phyloP scores from a whole-genome alignment of 2,113 vertebrate genomes.

The Pseudorhombus dupliciocellatus region DNA sequence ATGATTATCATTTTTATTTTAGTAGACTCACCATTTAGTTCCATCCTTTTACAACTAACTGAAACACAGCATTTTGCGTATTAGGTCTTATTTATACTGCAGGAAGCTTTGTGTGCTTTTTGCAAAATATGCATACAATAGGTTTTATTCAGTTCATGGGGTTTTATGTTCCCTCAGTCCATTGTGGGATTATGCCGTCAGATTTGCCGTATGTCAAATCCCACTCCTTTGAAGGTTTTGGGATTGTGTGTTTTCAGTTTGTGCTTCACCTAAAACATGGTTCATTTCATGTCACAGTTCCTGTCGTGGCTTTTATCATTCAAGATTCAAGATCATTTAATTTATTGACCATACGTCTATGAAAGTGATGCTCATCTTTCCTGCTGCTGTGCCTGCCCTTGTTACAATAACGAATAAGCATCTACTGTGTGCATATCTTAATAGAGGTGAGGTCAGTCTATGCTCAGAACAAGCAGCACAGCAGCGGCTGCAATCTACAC shows the following conservation, averaged over 20 bases:
- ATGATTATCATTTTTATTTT: neutral
- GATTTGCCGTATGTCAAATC: constrained; percentile 55
- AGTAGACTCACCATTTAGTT: constrained; percentile 1
- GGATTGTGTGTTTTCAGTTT: constrained; percentile 44
- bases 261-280: constrained; percentile 29
- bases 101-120: constrained; percentile 15
- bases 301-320: constrained; percentile 13
- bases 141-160: constrained; percentile 54
- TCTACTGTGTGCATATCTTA: constrained; percentile 23
- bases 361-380: constrained; percentile 7
- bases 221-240: constrained; percentile 41
- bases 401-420: constrained; percentile 30
- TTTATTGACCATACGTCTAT: constrained; percentile 9
- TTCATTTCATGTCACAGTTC: constrained; percentile 22
- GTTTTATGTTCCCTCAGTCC: constrained; percentile 44
- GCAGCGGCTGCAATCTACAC: constrained; percentile 21
- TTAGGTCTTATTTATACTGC: constrained; percentile 25
- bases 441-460: constrained; percentile 2
- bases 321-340: constrained; percentile 17
- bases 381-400: constrained; percentile 3
- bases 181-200: constrained; percentile 61
- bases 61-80: constrained; percentile 16
- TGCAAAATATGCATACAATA: constrained; percentile 29
- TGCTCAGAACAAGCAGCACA: neutral
- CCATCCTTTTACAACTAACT: constrained; percentile 4